A percentile compares a stretch with the other conserved stretches of the same genome.
Conservation (phyloP, 1,140 invertebrate genomes). For the Drosophila ercepeae region DNA sequence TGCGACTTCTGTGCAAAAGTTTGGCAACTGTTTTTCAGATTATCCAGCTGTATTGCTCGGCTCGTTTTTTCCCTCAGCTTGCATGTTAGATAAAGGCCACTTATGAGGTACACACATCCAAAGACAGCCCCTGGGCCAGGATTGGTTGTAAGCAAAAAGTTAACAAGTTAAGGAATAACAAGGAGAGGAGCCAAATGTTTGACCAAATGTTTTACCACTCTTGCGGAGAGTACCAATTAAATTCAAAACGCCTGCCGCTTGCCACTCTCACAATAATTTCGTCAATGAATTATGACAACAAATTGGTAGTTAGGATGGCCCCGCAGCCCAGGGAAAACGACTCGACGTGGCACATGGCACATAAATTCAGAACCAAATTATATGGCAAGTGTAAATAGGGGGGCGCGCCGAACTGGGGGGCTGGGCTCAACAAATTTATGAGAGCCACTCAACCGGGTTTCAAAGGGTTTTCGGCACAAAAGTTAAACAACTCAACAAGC, state of each 20-base stretch:
- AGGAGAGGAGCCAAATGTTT: slow-evolving; percentile 13
- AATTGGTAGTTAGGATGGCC: slow-evolving; percentile 54
- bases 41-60: slow-evolving; percentile 30
- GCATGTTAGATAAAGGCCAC: slow-evolving; percentile 53
- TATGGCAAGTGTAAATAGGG: slow-evolving; percentile 41
- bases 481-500: slow-evolving; percentile 26
- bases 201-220: slow-evolving; percentile 53
- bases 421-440: slow-evolving; percentile 39
- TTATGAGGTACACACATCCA: slow-evolving; percentile 26
- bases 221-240: slow-evolving; percentile 59
- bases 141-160: slow-evolving; percentile 33
- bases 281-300: slow-evolving; percentile 75
- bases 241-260: slow-evolving; percentile 36
- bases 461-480: slow-evolving; percentile 48
- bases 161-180: slow-evolving; percentile 17
- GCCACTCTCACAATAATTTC: slow-evolving; percentile 53
- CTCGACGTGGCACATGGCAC: slow-evolving; percentile 41
- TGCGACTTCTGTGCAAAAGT: slow-evolving; percentile 42
- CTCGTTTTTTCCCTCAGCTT: slow-evolving; percentile 3
- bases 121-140: slow-evolving; percentile 15
- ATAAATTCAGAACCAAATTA: slow-evolving; percentile 72
- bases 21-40: slow-evolving; percentile 63
- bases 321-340: slow-evolving; percentile 26
- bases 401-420: slow-evolving; percentile 3
- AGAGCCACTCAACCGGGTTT: slow-evolving; percentile 48